Evolutionary conservation across 1,140 invertebrate species (phyloP).

Genomic region (Zaprionus davidi): DNA sequence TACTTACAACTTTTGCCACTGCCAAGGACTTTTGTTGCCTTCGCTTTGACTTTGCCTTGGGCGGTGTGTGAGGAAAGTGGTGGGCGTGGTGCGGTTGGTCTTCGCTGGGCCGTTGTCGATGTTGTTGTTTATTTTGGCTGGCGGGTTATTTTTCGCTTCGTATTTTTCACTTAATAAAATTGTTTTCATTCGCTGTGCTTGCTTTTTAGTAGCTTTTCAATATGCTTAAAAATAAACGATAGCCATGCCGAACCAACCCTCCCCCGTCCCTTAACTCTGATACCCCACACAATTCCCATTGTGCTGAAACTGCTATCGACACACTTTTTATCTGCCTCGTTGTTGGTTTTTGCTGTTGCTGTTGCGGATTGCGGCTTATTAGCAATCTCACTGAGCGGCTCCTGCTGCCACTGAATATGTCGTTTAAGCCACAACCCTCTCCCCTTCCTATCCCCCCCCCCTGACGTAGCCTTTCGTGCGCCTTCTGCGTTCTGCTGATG

Average conservation of each 20-base stretch:
- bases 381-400: constrained; percentile 66
- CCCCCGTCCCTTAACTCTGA: neutral
- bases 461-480: neutral
- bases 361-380: constrained; percentile 63
- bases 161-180: constrained; percentile 83
- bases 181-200: constrained; percentile 73
- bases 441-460: neutral
- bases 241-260: constrained; percentile 14
- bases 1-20: constrained; percentile 58
- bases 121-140: constrained; percentile 69
- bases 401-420: constrained; percentile 37
- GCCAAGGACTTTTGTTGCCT: constrained; percentile 71
- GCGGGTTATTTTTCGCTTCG: constrained; percentile 75
- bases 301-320: constrained; percentile 65
- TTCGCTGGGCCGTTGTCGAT: constrained; percentile 5
- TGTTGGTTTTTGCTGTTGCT: constrained; percentile 39
- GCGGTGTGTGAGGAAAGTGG: constrained; percentile 31
- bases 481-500: constrained; percentile 39
- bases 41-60: constrained; percentile 45
- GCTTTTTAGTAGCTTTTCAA: constrained; percentile 70
- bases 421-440: constrained; percentile 34
- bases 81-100: neutral
- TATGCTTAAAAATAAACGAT: constrained; percentile 81
- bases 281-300: constrained; percentile 50
- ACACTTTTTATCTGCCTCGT: constrained; percentile 60